These are phyloP conservation scores for Philereme vetulata DNA, from an alignment of 2,888 invertebrate genomes.

Conservation along the genomic window DNA sequence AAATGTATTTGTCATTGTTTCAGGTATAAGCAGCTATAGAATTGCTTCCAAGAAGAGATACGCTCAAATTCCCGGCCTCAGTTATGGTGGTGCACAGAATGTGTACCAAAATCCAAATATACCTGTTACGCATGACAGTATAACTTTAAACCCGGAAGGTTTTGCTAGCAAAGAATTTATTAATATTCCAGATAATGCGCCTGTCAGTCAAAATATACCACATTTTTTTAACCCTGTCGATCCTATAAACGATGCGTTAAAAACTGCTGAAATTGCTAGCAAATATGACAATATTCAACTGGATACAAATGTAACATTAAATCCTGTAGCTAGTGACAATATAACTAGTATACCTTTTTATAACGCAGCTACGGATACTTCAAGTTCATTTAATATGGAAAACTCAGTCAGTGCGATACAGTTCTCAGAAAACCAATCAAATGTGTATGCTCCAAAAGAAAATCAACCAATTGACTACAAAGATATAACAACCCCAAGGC, in stretches of 20 bases:
- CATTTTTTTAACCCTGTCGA: slow-evolving; percentile 40
- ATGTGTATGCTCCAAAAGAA: slow-evolving; percentile 24
- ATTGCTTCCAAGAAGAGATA: slow-evolving; percentile 89
- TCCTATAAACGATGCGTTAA: slow-evolving; percentile 1
- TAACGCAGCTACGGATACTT: background rate
- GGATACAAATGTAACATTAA: slow-evolving; percentile 25
- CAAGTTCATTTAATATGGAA: slow-evolving; percentile 1
- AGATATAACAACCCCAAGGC: slow-evolving; percentile 21
- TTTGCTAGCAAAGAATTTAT: background rate
- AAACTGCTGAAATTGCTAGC: slow-evolving; percentile 9
- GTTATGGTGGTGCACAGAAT: slow-evolving; percentile 66
- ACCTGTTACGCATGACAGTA: background rate
- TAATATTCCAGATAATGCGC: background rate
- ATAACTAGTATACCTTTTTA: background rate
- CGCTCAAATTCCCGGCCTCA: slow-evolving; percentile 90
- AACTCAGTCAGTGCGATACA: slow-evolving; percentile 6
- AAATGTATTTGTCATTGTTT: slow-evolving; percentile 48
- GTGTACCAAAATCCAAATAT: slow-evolving; percentile 22
- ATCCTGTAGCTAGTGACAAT: slow-evolving; percentile 24
- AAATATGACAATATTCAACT: background rate
- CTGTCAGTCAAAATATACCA: slow-evolving; percentile 12
- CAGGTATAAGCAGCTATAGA: slow-evolving; percentile 85
- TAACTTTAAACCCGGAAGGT: slow-evolving; percentile 41
- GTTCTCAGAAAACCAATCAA: slow-evolving; percentile 22
- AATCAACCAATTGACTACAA: slow-evolving; percentile 26